Conservation (phyloP, 1,140 invertebrate species). For the Radopholus similis region DNA sequence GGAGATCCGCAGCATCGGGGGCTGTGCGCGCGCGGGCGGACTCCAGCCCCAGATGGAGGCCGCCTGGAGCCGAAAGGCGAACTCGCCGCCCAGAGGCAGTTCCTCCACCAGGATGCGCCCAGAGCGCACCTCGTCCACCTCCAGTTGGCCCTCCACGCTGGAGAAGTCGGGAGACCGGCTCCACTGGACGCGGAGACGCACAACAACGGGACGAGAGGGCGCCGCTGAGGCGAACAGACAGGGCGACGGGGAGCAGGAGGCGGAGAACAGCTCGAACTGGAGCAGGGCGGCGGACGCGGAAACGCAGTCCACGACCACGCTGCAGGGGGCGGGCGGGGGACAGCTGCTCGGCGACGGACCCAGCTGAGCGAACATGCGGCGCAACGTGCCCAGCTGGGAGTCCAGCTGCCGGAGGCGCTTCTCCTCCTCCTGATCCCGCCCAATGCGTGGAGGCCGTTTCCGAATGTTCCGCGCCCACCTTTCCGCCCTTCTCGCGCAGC, state of each 20-base stretch:
- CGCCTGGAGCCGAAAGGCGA: slow-evolving; percentile 32
- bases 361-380: slow-evolving; percentile 26
- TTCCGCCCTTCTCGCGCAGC: background rate
- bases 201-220: background rate
- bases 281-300: background rate
- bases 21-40: slow-evolving; percentile 8
- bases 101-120: slow-evolving; percentile 11
- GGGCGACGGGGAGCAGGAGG: too few relatives aligned
- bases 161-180: slow-evolving; percentile 21
- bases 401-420: slow-evolving; percentile 23
- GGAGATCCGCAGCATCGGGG: slow-evolving; percentile 22
- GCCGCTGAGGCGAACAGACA: background rate
- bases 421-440: slow-evolving; percentile 32
- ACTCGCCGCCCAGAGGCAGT: slow-evolving; percentile 24
- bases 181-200: slow-evolving; percentile 20
- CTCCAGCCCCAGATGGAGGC: slow-evolving; percentile 33
- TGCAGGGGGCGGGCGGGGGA: slow-evolving; percentile 25
- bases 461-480: background rate
- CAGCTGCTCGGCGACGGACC: background rate
- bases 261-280: background rate
- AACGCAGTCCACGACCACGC: slow-evolving; percentile 1
- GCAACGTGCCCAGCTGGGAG: slow-evolving; percentile 15
- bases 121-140: slow-evolving; percentile 25
- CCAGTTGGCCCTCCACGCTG: slow-evolving; percentile 20
- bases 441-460: background rate